Percentiles rank a stretch among this genome's conserved stretches.
These are phyloP conservation scores for Helicoverpa assulta DNA, from an alignment of 2,888 invertebrate species.

Conservation along the genomic window DNA sequence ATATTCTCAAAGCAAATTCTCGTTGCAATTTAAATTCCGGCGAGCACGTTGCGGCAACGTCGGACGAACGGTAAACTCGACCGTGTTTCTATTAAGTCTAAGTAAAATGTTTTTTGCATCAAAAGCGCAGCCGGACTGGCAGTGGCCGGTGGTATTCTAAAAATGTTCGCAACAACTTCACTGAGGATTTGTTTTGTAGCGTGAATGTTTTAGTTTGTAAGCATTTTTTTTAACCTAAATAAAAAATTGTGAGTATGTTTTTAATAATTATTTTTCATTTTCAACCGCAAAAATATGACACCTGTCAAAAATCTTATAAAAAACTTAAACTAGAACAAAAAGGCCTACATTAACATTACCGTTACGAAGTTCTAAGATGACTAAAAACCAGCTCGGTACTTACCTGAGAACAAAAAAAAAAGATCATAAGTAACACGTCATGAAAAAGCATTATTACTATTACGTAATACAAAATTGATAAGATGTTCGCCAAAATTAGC, in stretches of 20 bases:
- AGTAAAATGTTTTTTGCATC: slow-evolving; percentile 53
- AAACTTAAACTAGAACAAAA: not conserved
- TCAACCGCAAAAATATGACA: not conserved
- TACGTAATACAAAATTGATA: not conserved
- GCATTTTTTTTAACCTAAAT: slow-evolving; percentile 1
- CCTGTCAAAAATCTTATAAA: not conserved
- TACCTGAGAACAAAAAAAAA: slow-evolving; percentile 43
- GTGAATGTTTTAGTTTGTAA: slow-evolving; percentile 13
- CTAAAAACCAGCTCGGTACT: slow-evolving; percentile 24
- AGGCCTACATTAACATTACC: slow-evolving; percentile 31
- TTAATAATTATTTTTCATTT: not conserved
- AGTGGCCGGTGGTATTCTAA: slow-evolving; percentile 31
- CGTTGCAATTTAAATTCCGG: slow-evolving; percentile 24
- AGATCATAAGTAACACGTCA: slow-evolving; percentile 9
- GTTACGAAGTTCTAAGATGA: not conserved
- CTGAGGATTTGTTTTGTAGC: slow-evolving; percentile 17
- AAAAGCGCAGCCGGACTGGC: slow-evolving; percentile 31
- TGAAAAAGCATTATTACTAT: not conserved
- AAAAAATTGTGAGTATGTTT: not conserved
- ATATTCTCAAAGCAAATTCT: slow-evolving; percentile 16
- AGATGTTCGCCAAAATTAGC: not conserved
- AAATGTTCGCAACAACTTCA: slow-evolving; percentile 37
- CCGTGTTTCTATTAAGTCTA: slow-evolving; percentile 50
- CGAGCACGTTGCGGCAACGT: slow-evolving; percentile 16
- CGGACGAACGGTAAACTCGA: slow-evolving; percentile 25